Conservation (phyloP, 2,888 invertebrate species). For the Metalampra italica region DNA sequence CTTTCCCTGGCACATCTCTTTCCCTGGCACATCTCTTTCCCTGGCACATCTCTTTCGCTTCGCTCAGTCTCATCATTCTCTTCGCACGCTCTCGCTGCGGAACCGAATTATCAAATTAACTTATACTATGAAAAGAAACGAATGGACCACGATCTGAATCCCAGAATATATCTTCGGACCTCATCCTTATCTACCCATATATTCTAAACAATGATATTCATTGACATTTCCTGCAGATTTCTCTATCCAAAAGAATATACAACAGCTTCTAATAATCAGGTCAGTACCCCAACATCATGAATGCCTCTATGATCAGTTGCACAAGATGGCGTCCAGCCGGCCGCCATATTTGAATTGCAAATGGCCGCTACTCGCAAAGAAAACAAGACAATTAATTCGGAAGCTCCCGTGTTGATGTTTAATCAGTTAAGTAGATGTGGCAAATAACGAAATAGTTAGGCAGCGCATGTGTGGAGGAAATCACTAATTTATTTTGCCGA, state of each 20-base stretch:
- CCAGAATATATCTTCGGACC: too few relatives aligned
- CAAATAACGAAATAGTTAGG: conserved; percentile 3
- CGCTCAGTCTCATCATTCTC: too few relatives aligned
- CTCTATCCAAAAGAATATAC: neutral
- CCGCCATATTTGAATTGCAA: conserved; percentile 61
- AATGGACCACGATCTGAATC: too few relatives aligned
- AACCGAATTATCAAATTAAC: too few relatives aligned
- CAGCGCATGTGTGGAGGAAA: conserved; percentile 2
- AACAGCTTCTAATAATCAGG: conserved; percentile 5
- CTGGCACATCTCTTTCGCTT: too few relatives aligned
- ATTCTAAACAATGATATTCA: too few relatives aligned
- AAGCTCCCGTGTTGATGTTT: conserved; percentile 44
- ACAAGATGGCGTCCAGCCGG: conserved; percentile 30
- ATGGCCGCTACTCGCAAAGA: conserved; percentile 50
- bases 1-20: too few relatives aligned
- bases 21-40: too few relatives aligned
- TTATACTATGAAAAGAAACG: too few relatives aligned
- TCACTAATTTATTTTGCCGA: neutral
- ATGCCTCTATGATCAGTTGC: conserved; percentile 27
- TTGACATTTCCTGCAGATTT: too few relatives aligned
- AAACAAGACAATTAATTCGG: conserved; percentile 70
- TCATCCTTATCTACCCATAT: too few relatives aligned
- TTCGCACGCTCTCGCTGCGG: too few relatives aligned
- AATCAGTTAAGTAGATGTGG: conserved; percentile 53
- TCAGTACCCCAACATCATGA: conserved; percentile 6